Evolutionary conservation across 2,888 invertebrate genomes (phyloP), one percentile per base, ranked within the genome.

Genomic region (Aleiodes testaceus): DNA sequence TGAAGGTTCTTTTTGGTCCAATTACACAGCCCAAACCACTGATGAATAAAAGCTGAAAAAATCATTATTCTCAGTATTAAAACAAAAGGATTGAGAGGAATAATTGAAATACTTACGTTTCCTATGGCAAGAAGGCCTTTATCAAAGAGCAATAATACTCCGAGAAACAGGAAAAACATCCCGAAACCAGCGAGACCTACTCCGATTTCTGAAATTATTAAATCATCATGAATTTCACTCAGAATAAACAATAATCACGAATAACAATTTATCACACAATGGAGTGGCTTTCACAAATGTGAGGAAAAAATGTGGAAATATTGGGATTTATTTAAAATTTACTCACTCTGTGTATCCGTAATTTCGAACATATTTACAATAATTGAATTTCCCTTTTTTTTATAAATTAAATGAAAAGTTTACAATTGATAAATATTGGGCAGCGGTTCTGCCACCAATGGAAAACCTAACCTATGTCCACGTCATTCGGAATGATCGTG

Each of bases 101-200:
- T 44, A 12, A n/a, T 61, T 42, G 4, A 6, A 52, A 50, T 52
- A 92, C 95, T 93, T 91, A 99, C 99, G 92, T 99, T 99, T 86
- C 99, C 99, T 87, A 99, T 97, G n/a, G 99, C 99, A 70, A 99
- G 89, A 70, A 99, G 89, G 66, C 99, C 99, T 88, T 97, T 97
- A 88, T 99, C 99, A 87, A 99, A 98, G 68, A 99, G 89, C 72
- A 99, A 89, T 59, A 99, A 83, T 47, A 98, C 93, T 72, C 99
- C 99, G 6, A 99, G 91, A 82, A 99, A 96, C 6, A 99, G 91
- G 88, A 99, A 99, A 72, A 95, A 93, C 80, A 98, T 93, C 7
- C 99, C 99, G 89, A 99, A 98, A 3, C 97, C 97, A 3, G 98
- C 96, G 65, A 99, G 90, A 16, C 98, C 99, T 49, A 99, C 97